phyloP scores from a whole-genome alignment of 2,888 invertebrate genomes.

The Drosophila subsilvestris region DNA sequence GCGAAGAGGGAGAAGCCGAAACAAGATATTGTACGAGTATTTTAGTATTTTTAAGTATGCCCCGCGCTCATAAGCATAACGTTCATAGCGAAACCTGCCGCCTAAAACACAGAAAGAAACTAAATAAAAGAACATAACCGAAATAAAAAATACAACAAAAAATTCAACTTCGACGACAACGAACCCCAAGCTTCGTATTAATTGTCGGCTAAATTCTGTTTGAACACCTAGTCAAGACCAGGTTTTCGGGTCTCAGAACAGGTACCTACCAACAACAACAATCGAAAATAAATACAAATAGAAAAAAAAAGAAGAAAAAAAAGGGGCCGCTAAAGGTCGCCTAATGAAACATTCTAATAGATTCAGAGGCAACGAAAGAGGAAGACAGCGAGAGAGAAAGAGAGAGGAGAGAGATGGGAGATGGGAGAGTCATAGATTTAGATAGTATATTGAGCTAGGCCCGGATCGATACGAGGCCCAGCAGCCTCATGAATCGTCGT shows the following conservation, averaged over 20 bases:
- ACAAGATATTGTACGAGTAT: slow-evolving; percentile 56
- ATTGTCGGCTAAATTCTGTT: slow-evolving; percentile 77
- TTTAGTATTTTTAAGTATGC: slow-evolving; percentile 51
- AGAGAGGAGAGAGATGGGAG: background rate
- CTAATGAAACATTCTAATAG: slow-evolving; percentile 57
- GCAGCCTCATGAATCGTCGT: slow-evolving; percentile 28
- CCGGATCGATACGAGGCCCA: slow-evolving; percentile 11
- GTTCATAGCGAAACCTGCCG: slow-evolving; percentile 56
- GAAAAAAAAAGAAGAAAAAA: slow-evolving; percentile 8
- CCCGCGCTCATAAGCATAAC: slow-evolving; percentile 62
- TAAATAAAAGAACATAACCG: slow-evolving; percentile 24
- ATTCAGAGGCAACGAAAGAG: slow-evolving; percentile 20
- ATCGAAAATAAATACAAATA: slow-evolving; percentile 36
- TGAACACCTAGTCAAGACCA: slow-evolving; percentile 54
- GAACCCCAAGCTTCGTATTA: slow-evolving; percentile 66
- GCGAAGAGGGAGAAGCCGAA: slow-evolving; percentile 11
- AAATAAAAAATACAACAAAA: slow-evolving; percentile 37
- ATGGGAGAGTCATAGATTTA: slow-evolving; percentile 31
- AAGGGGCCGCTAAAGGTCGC: slow-evolving; percentile 51
- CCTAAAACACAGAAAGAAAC: slow-evolving; percentile 16
- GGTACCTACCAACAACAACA: slow-evolving; percentile 37
- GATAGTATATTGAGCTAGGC: slow-evolving; percentile 33
- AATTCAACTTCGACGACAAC: slow-evolving; percentile 25
- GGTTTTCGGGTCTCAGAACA: slow-evolving; percentile 32
- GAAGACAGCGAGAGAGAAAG: background rate